Base-by-base conservation (phyloP, 2,113 vertebrate genomes). In the Gobio gobio region DNA sequence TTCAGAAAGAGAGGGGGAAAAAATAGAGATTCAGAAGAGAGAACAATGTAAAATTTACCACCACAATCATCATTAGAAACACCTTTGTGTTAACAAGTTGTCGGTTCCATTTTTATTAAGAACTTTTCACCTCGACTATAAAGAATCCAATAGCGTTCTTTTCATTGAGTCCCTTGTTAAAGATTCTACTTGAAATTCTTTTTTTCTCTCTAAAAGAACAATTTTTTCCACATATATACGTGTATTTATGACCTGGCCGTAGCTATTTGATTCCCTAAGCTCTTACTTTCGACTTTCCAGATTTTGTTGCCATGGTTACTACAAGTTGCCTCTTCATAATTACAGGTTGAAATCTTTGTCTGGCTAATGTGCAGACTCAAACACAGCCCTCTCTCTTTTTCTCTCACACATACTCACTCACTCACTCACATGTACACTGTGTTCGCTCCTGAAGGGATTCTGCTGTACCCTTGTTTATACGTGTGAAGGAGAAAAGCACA, bases 231-330 rank as follows among this genome's bases (percentile, higher is more conserved):
- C 7, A 8, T 56, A 6, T 54, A 20, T 18, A 56, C 29, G 14
- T 76, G 64, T 75, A 77, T 87, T 88, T 82, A 83, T 84, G 83
- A 86, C 87, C 87, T 84, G 77, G 87, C 85, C 70, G 16, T 64
- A 83, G 78, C 80, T 77, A 73, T 63, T 58, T 84, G 86, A 89
- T 88, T 61, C 64, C 83, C 70, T 83, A 70, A 77, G 88, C 73
- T 75, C 72, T 85, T 88, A 83, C 88, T 87, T 89, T 88, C 89
- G 86, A 83, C 87, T 77, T 87, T 64, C 89, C 87, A 91, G 87
- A 89, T 86, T 87, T 87, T 90, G 93, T 94, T 93, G 82, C 94
- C 87, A 89, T 90, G 90, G 92, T 80, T 91, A 95, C 93, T 3
- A 2, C 84, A 87, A 85, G 87, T 90, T 87, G 82, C 77, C 88